Base-by-base conservation (phyloP, 2,113 vertebrate genomes). In the Aleadryas rufinucha region DNA sequence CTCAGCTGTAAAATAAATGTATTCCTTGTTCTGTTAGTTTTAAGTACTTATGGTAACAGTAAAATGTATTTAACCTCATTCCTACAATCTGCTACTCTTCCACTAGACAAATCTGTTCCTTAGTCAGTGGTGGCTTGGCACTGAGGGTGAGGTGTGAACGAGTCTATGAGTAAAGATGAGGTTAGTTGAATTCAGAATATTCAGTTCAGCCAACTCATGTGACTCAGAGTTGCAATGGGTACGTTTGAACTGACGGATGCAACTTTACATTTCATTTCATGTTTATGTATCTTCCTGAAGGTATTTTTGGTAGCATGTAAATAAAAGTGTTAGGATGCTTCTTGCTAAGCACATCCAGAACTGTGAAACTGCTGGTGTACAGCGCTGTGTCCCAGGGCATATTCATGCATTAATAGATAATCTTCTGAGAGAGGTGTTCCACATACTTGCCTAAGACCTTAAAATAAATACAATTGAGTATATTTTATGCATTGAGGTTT, bases 201-300 rank as follows among this genome's bases (percentile, higher is more conserved):
- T 85, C 65, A 79, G 37, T 87, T 95, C 75, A 85, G 47, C 42
- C 85, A 93, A 47, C 66, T 91, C 86, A 13, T 11, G 45, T 93
- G 75, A 54, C 66, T 93, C 59, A 54, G 70, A 91, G 49, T 82
- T 76, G 33, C 45, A 74, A 6, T 59, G 78, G 66, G 17, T 80
- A 90, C 82, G 83, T 89, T 90, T 81, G 66, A 97, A 96, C 70
- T 95, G 95, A 81, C 81, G 97, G 93, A 91, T 96, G 86, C 84
- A 92, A 80, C 95, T 95, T 96, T 94, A 41, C 87, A 89, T 97
- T 93, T 97, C 47, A 41, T 94, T 96, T 95, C 94, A 91, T 91
- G 93, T 95, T 96, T 95, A 88, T 93, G 50, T 90, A 90, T 96
- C 94, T 95, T 90, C 63, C 86, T 84, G 71, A 84, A 94, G 93